Base-by-base conservation (phyloP, 30 jellyfish, hydroid and myxozoan genomes). In the Phacellophora camtschatica region DNA sequence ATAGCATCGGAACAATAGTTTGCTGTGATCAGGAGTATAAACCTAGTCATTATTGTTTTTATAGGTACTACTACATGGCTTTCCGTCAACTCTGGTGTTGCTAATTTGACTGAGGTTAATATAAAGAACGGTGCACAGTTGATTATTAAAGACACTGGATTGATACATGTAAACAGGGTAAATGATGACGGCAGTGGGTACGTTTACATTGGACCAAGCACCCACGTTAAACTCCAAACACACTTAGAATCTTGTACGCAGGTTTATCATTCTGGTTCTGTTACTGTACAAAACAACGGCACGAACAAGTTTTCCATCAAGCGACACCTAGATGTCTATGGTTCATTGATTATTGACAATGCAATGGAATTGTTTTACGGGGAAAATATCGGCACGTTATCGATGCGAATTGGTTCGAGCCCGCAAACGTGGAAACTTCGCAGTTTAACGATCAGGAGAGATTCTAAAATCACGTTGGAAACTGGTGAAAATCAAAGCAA, bases 171-270 rank as follows among this genome's bases (percentile, higher is more conserved):
- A 28, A 66, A 49, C 25, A 24, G 33, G 71, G 25, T 79, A 5
- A 63, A 31, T n/a, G 83, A 64, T 33, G 83, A 79, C 24, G 90
- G 90, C 3, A 64, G 41, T 16, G 90, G 90, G 1, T 79, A 22
- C 33, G 74, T 79, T 2, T 66, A 63, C 53, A 35, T 79, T 35
- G 90, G 71, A 33, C 75, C 82, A 66, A 79, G 32, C 70, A 30
- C 74, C 20, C n/a, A 66, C 18, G 45, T 79, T 36, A 36, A 45
- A 25, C 31, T 79, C 5, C 1, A 53, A 18, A 51, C 90, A 29
- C 72, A 54, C 16, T 49, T 79, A 22, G 90, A 79, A 54, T 48
- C 90, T 2, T 79, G 90, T 49, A 51, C 90, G 6, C 90, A 79
- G 35, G 75, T 79, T 9, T 79, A 79, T 51, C 22, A 32, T 13